These are phyloP conservation scores for Stictocephala bisonia DNA, from an alignment of 2,888 invertebrate species.

Conservation along the genomic window DNA sequence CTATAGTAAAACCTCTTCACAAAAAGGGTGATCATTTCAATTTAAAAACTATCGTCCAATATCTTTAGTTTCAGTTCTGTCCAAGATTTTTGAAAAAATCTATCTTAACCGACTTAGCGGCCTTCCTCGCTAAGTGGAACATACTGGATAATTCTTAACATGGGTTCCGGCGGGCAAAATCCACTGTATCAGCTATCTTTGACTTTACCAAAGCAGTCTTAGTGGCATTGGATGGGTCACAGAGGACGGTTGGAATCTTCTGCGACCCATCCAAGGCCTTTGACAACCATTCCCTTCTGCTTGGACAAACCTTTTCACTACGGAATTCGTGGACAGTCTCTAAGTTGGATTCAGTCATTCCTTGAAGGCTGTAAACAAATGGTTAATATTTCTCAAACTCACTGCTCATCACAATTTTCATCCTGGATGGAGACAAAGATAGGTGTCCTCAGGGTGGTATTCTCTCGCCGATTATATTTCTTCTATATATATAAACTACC, in stretches of 20 bases:
- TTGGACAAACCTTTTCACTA: too few species aligned
- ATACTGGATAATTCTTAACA: not conserved
- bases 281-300: conserved; percentile 12
- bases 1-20: conserved; percentile 20
- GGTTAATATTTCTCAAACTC: conserved; percentile 1
- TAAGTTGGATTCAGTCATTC: not conserved
- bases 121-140: not conserved
- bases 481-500: too few species aligned
- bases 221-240: conserved; percentile 31
- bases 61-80: conserved; percentile 14
- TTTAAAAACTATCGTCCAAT: conserved; percentile 20
- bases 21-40: not conserved
- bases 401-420: not conserved
- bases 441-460: too few species aligned
- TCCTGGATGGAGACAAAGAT: not conserved
- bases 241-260: not conserved
- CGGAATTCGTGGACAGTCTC: not conserved
- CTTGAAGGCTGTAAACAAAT: not conserved
- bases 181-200: conserved; percentile 11
- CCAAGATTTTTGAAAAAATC: conserved; percentile 35
- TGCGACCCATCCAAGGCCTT: conserved; percentile 31
- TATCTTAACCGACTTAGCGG: too few species aligned
- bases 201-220: conserved; percentile 19
- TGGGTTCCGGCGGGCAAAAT: conserved; percentile 9
- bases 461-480: too few species aligned